Evolutionary conservation across 2,113 vertebrate species (phyloP).

Genomic region (Puma concolor): DNA sequence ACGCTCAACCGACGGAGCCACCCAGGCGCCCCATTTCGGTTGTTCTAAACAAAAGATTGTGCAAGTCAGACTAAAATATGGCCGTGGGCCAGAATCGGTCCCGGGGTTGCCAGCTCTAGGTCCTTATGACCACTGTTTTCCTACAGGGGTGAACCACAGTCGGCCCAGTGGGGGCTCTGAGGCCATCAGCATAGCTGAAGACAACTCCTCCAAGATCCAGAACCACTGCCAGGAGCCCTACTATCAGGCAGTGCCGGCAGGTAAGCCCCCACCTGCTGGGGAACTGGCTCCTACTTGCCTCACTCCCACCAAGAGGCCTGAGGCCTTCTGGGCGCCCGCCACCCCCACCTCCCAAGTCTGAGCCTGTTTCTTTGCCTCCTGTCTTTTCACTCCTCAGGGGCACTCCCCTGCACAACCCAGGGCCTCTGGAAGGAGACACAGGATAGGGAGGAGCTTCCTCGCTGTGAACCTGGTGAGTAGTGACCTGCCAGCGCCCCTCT

Average conservation of each 20-base stretch:
- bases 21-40: slow-evolving; percentile 39
- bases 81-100: neutral
- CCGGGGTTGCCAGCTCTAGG: neutral
- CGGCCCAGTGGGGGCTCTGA: slow-evolving; percentile 68
- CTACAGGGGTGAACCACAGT: slow-evolving; percentile 79
- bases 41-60: slow-evolving; percentile 57
- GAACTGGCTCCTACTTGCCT: neutral
- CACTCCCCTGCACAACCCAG: slow-evolving; percentile 78
- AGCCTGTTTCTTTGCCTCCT: neutral
- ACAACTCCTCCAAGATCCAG: slow-evolving; percentile 40
- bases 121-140: neutral
- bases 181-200: neutral
- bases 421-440: slow-evolving; percentile 73
- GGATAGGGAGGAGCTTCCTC: slow-evolving; percentile 58
- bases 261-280: slow-evolving; percentile 73
- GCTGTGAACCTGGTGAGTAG: slow-evolving; percentile 85
- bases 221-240: slow-evolving; percentile 83
- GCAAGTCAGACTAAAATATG: neutral
- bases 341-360: neutral
- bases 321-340: neutral
- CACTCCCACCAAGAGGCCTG: neutral
- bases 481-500: neutral
- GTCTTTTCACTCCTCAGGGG: slow-evolving; percentile 72
- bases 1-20: no score
- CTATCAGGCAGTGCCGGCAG: slow-evolving; percentile 70